Conservation (phyloP, 2,888 invertebrate species). For the Liopterus haemorrhoidalis region DNA sequence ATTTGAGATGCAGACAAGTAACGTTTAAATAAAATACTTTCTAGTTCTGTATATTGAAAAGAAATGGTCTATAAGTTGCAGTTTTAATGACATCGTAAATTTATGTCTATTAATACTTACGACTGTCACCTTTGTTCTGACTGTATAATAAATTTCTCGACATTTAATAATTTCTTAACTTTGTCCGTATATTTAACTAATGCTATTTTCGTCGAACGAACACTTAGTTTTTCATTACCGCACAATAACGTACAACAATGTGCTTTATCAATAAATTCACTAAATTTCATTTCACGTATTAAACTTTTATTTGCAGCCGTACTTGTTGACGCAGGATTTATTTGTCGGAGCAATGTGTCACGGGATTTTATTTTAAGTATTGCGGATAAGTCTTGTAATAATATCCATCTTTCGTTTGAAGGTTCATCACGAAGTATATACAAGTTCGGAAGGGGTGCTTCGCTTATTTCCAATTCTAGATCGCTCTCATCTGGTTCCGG, state of each 20-base stretch:
- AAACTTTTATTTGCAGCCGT: conserved; percentile 39
- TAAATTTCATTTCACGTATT: conserved; percentile 66
- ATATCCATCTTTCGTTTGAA: conserved; percentile 69
- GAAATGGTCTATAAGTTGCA: too few species aligned
- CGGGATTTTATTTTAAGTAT: conserved; percentile 74
- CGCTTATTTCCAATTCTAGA: conserved; percentile 76
- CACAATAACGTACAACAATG: conserved; percentile 73
- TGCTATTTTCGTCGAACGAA: conserved; percentile 72
- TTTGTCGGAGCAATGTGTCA: conserved; percentile 70
- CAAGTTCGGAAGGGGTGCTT: conserved; percentile 71
- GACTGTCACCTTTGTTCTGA: too few species aligned
- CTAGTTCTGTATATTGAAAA: too few species aligned
- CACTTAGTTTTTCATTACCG: conserved; percentile 73
- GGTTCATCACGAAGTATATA: conserved; percentile 64
- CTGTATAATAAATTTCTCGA: too few species aligned
- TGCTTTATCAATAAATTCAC: conserved; percentile 74
- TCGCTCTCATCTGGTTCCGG: conserved; percentile 51
- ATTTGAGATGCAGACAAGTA: too few species aligned
- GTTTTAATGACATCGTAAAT: too few species aligned
- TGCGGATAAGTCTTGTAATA: conserved; percentile 72
- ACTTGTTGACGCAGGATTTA: conserved; percentile 54
- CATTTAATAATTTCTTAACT: conserved; percentile 73
- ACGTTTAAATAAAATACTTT: too few species aligned
- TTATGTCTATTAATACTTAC: too few species aligned
- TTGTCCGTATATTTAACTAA: conserved; percentile 80